These are phyloP conservation scores for Lamellibrachia columna DNA, from an alignment of 2,888 invertebrate species.

Conservation along the genomic window DNA sequence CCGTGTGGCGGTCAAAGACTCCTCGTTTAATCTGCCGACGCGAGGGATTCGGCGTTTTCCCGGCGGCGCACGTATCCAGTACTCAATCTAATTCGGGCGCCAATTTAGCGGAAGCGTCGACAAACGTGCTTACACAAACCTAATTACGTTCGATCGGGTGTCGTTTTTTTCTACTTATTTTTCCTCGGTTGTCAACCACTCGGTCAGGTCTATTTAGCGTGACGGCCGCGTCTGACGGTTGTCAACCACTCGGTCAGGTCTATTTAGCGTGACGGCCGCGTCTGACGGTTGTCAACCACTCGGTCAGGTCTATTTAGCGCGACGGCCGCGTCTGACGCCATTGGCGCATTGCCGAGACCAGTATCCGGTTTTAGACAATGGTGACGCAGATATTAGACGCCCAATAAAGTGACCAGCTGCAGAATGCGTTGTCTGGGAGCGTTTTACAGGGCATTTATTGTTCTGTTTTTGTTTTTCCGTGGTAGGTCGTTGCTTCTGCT, in stretches of 20 bases:
- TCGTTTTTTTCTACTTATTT: not conserved
- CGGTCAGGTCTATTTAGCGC: not conserved
- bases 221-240: not conserved
- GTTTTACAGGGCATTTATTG: not conserved
- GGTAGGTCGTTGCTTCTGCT: not conserved
- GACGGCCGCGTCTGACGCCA: not conserved
- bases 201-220: not conserved
- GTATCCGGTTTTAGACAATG: not conserved
- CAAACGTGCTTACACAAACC: slow-evolving; percentile 5
- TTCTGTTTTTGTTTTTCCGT: not conserved
- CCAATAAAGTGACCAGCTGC: not conserved
- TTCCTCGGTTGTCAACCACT: not conserved
- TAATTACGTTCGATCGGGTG: not conserved
- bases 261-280: not conserved
- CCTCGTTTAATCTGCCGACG: not conserved
- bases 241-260: not conserved
- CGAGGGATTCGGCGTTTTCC: not conserved
- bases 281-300: not conserved
- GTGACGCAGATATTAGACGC: not conserved
- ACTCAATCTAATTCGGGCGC: slow-evolving; percentile 16
- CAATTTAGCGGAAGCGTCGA: slow-evolving; percentile 10
- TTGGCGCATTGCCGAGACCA: not conserved
- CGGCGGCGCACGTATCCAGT: not conserved
- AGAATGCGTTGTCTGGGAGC: not conserved
- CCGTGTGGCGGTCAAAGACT: not conserved